A percentile compares a stretch with the other conserved stretches of the same genome.
phyloP scores from a whole-genome alignment of 1,140 invertebrate species.

The Panagrolaimus sp. region DNA sequence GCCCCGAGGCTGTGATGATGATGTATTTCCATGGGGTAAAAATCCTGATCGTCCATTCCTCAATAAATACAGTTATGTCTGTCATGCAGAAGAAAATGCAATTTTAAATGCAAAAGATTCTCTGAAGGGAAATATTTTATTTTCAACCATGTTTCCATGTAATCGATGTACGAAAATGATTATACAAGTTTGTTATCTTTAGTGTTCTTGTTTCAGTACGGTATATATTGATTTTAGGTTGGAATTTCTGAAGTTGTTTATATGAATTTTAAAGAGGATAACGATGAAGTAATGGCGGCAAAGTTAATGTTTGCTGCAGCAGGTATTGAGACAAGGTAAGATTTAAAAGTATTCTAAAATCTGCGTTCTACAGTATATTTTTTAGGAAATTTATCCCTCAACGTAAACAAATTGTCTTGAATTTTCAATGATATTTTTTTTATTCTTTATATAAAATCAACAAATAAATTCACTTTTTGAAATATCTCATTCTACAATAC shows the following conservation, averaged over 20 bases:
- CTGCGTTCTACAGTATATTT: no score
- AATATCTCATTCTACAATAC: no score
- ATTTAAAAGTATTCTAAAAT: no score
- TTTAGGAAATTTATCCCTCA: no score
- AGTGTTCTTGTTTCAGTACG: neutral
- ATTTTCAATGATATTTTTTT: no score
- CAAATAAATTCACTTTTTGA: no score
- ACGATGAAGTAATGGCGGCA: conserved; percentile 11
- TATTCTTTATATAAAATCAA: no score
- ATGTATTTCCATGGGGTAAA: conserved; percentile 75
- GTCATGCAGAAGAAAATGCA: conserved; percentile 94
- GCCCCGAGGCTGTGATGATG: conserved; percentile 79
- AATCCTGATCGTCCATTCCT: conserved; percentile 8
- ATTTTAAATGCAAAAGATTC: conserved; percentile 79
- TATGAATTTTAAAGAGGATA: conserved; percentile 18
- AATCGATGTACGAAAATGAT: conserved; percentile 94
- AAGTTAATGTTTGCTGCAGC: neutral
- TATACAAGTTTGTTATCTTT: conserved; percentile 69
- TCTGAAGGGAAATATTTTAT: conserved; percentile 75
- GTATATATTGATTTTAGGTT: neutral
- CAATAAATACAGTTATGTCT: conserved; percentile 67
- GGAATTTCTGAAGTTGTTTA: conserved; percentile 23
- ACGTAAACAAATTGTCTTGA: no score
- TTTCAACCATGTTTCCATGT: conserved; percentile 79
- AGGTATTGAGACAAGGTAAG: conserved; percentile 1